phyloP scores from a whole-genome alignment of 2,797 vertebrate genomes.

The Peromyscus attwateri region DNA sequence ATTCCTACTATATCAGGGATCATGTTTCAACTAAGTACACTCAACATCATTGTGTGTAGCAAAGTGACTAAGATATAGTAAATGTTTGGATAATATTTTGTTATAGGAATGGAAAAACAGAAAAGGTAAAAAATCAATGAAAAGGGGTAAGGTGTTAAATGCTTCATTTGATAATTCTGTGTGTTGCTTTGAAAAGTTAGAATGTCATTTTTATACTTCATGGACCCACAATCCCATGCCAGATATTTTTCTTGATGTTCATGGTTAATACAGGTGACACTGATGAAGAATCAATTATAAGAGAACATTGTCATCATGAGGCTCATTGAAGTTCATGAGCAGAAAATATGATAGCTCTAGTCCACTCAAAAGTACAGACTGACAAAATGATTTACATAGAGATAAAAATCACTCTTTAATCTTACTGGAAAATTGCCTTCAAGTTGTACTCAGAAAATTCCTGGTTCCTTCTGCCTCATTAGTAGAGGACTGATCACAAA shows the following conservation, averaged over 20 bases:
- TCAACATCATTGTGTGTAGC: neutral
- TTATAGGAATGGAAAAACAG: neutral
- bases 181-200: neutral
- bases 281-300: neutral
- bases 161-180: neutral
- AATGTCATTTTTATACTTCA: neutral
- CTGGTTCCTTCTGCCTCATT: neutral
- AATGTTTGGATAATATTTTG: neutral
- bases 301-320: neutral
- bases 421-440: no score
- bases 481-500: neutral
- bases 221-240: accelerated
- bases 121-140: neutral
- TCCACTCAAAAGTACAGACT: neutral
- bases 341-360: neutral
- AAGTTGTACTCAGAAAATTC: no score
- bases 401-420: neutral
- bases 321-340: neutral
- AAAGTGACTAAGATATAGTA: neutral
- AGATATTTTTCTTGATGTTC: neutral
- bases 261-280: neutral
- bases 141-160: neutral
- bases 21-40: neutral
- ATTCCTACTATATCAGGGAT: neutral
- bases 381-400: neutral